Percentiles rank a stretch among this genome's conserved stretches.
phyloP scores from a whole-genome alignment of 2,797 vertebrate species.

The Cottoperca gobio region DNA sequence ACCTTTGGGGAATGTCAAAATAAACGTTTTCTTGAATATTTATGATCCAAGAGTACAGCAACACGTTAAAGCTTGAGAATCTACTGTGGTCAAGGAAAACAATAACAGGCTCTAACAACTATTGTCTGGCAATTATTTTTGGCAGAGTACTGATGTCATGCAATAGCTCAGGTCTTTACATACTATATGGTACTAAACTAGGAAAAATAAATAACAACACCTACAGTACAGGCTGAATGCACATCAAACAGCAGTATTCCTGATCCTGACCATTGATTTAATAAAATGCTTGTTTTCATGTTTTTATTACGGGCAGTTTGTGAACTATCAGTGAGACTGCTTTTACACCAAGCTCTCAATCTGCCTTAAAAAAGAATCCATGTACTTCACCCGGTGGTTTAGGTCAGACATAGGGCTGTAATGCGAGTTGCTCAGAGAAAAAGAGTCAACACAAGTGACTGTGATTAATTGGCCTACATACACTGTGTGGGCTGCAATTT shows the following conservation, averaged over 20 bases:
- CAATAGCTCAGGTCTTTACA: not conserved
- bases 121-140: not conserved
- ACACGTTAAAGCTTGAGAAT: constrained; percentile 21
- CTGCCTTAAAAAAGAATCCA: not conserved
- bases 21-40: constrained; percentile 40
- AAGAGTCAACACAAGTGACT: constrained; percentile 14
- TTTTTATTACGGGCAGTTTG: too few species aligned
- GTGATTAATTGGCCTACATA: not conserved
- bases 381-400: not conserved
- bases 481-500: not conserved
- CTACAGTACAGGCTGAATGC: not conserved
- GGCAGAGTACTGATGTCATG: not conserved
- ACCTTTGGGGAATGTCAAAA: constrained; percentile 45
- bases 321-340: not conserved
- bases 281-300: not conserved
- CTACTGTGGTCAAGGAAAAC: not conserved
- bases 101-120: not conserved
- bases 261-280: not conserved
- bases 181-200: not conserved
- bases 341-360: not conserved
- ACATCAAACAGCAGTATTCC: not conserved
- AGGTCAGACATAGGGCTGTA: not conserved
- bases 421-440: not conserved
- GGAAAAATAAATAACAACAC: not conserved
- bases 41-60: constrained; percentile 23